Evolutionary conservation across 2,797 vertebrate species (phyloP), one percentile per base, ranked within the genome.

Genomic region (Aeoliscus strigatus): DNA sequence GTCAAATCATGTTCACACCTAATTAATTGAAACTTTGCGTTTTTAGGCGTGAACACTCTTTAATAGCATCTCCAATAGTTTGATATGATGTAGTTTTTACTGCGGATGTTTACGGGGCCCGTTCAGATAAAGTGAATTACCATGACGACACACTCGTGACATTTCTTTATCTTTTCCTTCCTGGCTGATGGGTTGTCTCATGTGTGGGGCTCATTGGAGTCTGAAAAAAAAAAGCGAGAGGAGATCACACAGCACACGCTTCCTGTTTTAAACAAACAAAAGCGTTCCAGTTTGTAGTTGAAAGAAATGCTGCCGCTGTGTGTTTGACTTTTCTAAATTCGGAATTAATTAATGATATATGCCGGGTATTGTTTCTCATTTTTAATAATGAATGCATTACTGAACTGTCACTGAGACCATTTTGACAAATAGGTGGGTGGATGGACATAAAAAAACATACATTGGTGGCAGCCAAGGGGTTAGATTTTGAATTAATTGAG

Each of bases 1-100:
- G 93, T 94, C 92, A 95, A 94, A 96, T 93, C 92, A 89, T 92
- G 90, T 93, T 96, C 93, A 93, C 91, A 91, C 89, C 93, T 98
- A 93, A 97, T 96, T 94, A 91, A 98, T 95, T 98, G 92, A 92
- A 95, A 93, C 90, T 90, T 87, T 87, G 80, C 87, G 88, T 92
- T 92, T n/a, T 90, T 84, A 90, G 89, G 88, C 90, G 83, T 87
- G 82, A 84, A 90, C 91, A 76, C 54, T 66, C 26, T 64, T 64
- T 60, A n/a, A n/a, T n/a, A n/a, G n/a, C n/a, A n/a, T n/a, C n/a
- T n/a, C n/a, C n/a, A n/a, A n/a, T n/a, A n/a, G n/a, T n/a, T n/a
- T n/a, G n/a, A n/a, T n/a, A n/a, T n/a, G n/a, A n/a, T n/a, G n/a
- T n/a, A n/a, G n/a, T n/a, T n/a, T n/a, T n/a, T n/a, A n/a, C n/a